Conservation (phyloP, 2,888 invertebrate genomes). For the Phasia obesa region DNA sequence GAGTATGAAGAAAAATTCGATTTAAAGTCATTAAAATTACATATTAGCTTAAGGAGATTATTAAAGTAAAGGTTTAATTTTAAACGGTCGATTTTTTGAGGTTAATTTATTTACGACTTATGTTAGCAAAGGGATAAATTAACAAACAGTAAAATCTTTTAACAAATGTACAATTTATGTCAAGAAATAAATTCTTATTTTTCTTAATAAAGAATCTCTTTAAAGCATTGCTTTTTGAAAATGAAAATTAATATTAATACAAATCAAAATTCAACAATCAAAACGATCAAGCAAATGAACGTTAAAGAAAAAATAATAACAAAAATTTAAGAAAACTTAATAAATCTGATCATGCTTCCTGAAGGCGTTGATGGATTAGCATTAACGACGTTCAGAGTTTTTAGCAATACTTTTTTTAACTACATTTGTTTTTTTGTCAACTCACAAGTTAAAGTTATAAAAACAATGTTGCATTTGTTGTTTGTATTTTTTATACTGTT, state of each 20-base stretch:
- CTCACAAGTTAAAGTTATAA: slow-evolving; percentile 66
- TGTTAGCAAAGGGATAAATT: no score
- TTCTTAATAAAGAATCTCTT: slow-evolving; percentile 7
- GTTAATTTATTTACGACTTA: no score
- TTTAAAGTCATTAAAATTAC: no score
- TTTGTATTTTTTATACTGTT: slow-evolving; percentile 23
- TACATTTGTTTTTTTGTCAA: slow-evolving; percentile 31
- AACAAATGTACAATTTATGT: background rate
- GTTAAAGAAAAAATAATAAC: slow-evolving; percentile 1
- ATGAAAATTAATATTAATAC: slow-evolving; percentile 35
- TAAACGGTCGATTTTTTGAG: no score
- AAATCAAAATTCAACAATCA: slow-evolving; percentile 27
- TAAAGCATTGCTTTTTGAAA: background rate
- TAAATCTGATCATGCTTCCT: slow-evolving; percentile 45
- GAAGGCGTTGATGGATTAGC: slow-evolving; percentile 34
- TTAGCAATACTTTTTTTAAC: background rate
- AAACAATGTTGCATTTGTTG: slow-evolving; percentile 60
- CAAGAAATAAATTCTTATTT: slow-evolving; percentile 7
- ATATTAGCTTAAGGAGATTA: no score
- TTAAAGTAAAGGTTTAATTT: no score
- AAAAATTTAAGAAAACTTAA: slow-evolving; percentile 18
- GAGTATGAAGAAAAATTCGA: no score
- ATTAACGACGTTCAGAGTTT: slow-evolving; percentile 16
- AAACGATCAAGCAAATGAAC: slow-evolving; percentile 56
- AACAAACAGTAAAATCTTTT: no score